phyloP scores from a whole-genome alignment of 2,888 invertebrate genomes.

The Phrixothrix hirtus region DNA sequence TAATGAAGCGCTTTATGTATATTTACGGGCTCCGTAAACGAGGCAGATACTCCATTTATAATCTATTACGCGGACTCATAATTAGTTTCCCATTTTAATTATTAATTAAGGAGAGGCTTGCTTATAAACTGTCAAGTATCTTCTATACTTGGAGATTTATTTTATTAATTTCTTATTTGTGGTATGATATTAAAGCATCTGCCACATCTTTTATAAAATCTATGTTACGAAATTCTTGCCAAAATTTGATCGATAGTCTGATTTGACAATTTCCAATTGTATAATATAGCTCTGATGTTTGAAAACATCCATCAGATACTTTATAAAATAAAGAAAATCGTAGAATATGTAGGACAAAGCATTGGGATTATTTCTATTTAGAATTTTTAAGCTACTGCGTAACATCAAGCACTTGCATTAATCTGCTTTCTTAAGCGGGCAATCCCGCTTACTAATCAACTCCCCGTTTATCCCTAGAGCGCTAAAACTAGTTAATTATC shows the following conservation, averaged over 20 bases:
- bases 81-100: constrained; percentile 56
- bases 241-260: not conserved
- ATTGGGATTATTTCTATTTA: too few species aligned
- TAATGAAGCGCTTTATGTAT: constrained; percentile 51
- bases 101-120: constrained; percentile 51
- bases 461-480: too few species aligned
- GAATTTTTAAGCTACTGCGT: too few species aligned
- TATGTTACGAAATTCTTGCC: not conserved
- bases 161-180: constrained; percentile 41
- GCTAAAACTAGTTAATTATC: too few species aligned
- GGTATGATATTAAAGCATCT: constrained; percentile 14
- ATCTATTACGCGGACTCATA: constrained; percentile 53
- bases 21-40: constrained; percentile 48
- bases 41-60: constrained; percentile 51
- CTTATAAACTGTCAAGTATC: constrained; percentile 44
- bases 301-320: too few species aligned
- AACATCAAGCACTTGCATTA: too few species aligned
- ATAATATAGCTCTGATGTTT: too few species aligned
- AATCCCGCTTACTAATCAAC: too few species aligned
- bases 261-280: not conserved
- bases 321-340: too few species aligned
- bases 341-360: too few species aligned
- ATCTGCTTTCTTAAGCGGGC: too few species aligned
- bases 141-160: constrained; percentile 41
- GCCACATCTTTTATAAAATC: constrained; percentile 1